These are phyloP conservation scores for Polyommatus iphigenia DNA, from an alignment of 2,888 invertebrate genomes.

Conservation along the genomic window DNA sequence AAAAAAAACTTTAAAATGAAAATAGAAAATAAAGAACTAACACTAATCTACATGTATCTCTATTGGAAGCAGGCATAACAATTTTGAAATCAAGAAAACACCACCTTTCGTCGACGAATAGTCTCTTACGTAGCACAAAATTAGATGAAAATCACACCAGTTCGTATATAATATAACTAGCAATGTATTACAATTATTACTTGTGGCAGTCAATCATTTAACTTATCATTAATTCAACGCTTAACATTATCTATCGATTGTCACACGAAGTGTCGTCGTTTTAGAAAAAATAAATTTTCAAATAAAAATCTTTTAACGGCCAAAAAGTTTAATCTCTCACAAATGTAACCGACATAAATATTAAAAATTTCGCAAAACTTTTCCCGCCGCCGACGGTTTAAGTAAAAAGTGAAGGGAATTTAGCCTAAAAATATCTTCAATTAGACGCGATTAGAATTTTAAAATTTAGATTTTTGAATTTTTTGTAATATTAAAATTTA, in stretches of 20 bases:
- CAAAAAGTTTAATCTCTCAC: slow-evolving; percentile 72
- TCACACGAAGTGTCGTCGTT: slow-evolving; percentile 61
- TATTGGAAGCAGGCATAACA: neutral
- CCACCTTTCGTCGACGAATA: slow-evolving; percentile 56
- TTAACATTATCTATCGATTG: slow-evolving; percentile 59
- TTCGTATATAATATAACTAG: slow-evolving; percentile 48
- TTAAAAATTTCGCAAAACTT: slow-evolving; percentile 77
- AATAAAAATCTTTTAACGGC: slow-evolving; percentile 74
- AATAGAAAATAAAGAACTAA: neutral
- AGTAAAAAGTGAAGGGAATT: slow-evolving; percentile 64
- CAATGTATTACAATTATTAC: slow-evolving; percentile 51
- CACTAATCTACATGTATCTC: neutral
- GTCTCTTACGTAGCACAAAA: slow-evolving; percentile 52
- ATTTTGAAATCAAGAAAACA: slow-evolving; percentile 22
- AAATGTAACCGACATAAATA: slow-evolving; percentile 79
- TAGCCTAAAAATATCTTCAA: slow-evolving; percentile 76
- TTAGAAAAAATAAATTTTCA: slow-evolving; percentile 66
- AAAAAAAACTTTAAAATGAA: slow-evolving; percentile 18
- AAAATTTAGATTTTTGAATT: slow-evolving; percentile 49
- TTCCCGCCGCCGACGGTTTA: slow-evolving; percentile 67
- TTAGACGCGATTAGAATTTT: slow-evolving; percentile 67
- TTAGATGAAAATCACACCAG: slow-evolving; percentile 54
- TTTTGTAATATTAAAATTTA: slow-evolving; percentile 72
- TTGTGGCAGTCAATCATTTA: slow-evolving; percentile 57
- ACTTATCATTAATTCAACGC: slow-evolving; percentile 67